Evolutionary conservation across 2,797 vertebrate species (phyloP), one percentile per base, ranked within the genome.

Genomic region (Furcifer pardalis): DNA sequence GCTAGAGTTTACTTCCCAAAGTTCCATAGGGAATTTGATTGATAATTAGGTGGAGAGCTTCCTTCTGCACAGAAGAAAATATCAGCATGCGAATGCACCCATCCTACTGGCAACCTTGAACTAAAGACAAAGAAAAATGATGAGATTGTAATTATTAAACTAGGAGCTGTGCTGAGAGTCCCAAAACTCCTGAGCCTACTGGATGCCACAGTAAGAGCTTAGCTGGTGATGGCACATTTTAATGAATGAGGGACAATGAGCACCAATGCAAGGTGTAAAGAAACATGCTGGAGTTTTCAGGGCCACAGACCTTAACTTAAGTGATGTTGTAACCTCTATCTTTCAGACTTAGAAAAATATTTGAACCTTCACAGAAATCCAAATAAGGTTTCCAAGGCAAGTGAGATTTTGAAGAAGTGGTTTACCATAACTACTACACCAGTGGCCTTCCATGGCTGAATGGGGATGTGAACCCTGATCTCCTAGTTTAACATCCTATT

Each of bases 21-120:
- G 84, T 60, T 15, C 0, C 13, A 46, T 44, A 76, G 5, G 35
- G 19, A 56, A 87, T 86, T 92, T 89, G 68, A 84, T 84, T 84
- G 66, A 72, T 86, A 86, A 90, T 90, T 87, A 89, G 5, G 17
- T 75, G 15, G 42, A 83, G 3, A 83, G 74, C 76, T 79, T 79
- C 68, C 86, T 69, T 30, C 7, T 77, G 23, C 81, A 17, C 6
- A 82, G 81, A 74, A 5, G 1, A 82, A 2, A 86, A 27, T 2
- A 5, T 9, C 83, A 89, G 79, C 23, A 30, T 74, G 13, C 72
- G 40, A 21, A 72, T 37, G 65, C 75, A 40, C 2, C 5, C 19
- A 71, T 23, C 25, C 52, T 88, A 88, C 81, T 63, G 59, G 32
- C 40, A 74, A 79, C 83, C 80, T 23, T 82, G 72, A 85, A 4